These are phyloP conservation scores for Magallana gigas DNA, from an alignment of 1,140 invertebrate species.

Conservation along the genomic window DNA sequence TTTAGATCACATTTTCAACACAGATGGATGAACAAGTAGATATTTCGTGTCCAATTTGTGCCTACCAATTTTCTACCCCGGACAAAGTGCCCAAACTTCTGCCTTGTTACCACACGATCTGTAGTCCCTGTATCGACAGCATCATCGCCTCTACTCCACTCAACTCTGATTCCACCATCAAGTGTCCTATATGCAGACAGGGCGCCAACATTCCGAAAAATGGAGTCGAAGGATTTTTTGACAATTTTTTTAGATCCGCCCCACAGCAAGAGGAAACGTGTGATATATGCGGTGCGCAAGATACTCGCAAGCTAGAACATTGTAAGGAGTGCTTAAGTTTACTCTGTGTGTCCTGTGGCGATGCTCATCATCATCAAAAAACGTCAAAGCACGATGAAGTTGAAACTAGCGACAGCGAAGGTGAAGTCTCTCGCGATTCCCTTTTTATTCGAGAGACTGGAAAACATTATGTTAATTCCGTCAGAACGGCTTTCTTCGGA, in stretches of 20 bases:
- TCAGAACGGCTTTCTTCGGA: not conserved
- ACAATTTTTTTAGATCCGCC: slow-evolving; percentile 9
- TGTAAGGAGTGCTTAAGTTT: not conserved
- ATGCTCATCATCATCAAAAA: not conserved
- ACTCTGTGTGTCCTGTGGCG: not conserved
- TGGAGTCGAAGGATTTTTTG: not conserved
- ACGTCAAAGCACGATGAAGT: not conserved
- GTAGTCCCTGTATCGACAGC: slow-evolving; percentile 5
- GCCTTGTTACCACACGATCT: not conserved
- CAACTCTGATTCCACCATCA: not conserved
- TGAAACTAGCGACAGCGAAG: not conserved
- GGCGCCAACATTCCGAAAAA: not conserved
- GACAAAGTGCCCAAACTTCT: slow-evolving; percentile 8
- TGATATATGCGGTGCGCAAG: not conserved
- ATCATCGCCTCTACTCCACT: not conserved
- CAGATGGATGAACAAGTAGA: not conserved
- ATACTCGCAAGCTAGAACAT: not conserved
- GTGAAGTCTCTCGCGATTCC: not conserved
- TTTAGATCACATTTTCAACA: no score
- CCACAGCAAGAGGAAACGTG: slow-evolving; percentile 16
- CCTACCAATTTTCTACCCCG: not conserved
- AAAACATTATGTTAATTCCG: not conserved
- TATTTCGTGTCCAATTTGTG: slow-evolving; percentile 1
- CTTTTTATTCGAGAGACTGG: not conserved
- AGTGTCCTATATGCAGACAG: slow-evolving; percentile 18